Evolutionary conservation across 1,140 invertebrate species (phyloP), one percentile per base, ranked within the genome.

Genomic region (Amyelois transitella): DNA sequence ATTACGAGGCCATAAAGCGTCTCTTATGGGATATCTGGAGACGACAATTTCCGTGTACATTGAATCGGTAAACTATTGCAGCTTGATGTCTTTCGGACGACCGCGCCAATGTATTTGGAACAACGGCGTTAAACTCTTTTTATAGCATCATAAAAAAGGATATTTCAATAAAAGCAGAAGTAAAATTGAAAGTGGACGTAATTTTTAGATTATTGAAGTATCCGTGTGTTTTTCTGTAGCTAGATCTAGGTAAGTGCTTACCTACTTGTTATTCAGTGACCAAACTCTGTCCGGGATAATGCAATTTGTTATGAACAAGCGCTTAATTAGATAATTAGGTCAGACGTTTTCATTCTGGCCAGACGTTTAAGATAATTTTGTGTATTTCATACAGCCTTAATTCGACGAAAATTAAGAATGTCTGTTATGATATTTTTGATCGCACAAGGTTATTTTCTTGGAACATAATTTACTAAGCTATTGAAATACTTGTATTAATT

Each of bases 51-150:
- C 20, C 12, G 20, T 20, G 20, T 21, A 48, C 43, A 45, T 45
- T 48, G 18, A 12, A 19, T 48, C 45, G 45, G 20, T 48, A 21
- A 48, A 48, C 45, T 20, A 48, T 48, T 48, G 20, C 5, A 48
- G 21, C 20, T 21, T n/a, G 21, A 48, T 14, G 45, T 21, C 19
- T 20, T 45, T 7, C 43, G 18, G 45, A 3, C 20, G 18, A 17
- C 20, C 10, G 10, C 45, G 20, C 12, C 45, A 48, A 48, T 21
- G 45, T 48, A 48, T 21, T 5, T 38, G n/a, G 32, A n/a, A 12
- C 45, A 21, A 21, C 19, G 4, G 45, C 45, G 18, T 48, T n/a
- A 48, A 20, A 48, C 18, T 20, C 20, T n/a, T 20, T 48, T 20
- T 48, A 48, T 48, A 4, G 18, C 43, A 10, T 20, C 19, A n/a